phyloP scores from a whole-genome alignment of 2,113 vertebrate species.

The Pelecanus crispus region DNA sequence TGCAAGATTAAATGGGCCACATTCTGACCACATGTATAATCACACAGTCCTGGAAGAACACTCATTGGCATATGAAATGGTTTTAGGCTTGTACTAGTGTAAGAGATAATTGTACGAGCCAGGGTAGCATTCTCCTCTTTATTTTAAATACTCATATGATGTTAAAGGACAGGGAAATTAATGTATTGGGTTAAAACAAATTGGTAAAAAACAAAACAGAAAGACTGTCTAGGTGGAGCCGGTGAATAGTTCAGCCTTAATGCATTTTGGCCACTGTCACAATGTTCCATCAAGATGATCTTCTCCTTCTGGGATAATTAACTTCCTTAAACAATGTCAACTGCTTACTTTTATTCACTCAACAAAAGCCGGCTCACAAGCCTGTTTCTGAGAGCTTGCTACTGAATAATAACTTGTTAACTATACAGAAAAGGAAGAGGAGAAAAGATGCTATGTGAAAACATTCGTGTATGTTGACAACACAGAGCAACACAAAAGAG shows the following conservation, averaged over 20 bases:
- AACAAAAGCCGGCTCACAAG: neutral
- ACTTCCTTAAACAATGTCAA: neutral
- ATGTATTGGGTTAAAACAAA: neutral
- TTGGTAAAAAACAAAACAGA: neutral
- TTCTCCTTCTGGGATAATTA: neutral
- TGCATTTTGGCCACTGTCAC: slow-evolving; percentile 5
- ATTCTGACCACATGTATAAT: neutral
- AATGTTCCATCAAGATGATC: neutral
- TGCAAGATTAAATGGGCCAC: neutral
- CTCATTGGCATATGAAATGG: neutral
- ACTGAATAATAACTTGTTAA: neutral
- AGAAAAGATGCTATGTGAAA: neutral
- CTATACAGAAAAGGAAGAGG: neutral
- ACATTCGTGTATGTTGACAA: neutral
- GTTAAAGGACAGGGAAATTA: neutral
- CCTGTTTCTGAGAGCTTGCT: neutral
- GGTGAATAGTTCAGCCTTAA: neutral
- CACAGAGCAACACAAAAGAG: neutral
- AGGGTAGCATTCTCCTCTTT: neutral
- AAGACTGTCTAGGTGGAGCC: neutral
- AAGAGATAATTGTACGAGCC: neutral
- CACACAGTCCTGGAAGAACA: neutral
- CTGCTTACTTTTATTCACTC: neutral
- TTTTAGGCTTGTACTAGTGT: neutral
- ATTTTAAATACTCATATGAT: neutral